Evolutionary conservation across 2,888 invertebrate genomes (phyloP), one percentile per base, ranked within the genome.

Genomic region (Lithodes maja): DNA sequence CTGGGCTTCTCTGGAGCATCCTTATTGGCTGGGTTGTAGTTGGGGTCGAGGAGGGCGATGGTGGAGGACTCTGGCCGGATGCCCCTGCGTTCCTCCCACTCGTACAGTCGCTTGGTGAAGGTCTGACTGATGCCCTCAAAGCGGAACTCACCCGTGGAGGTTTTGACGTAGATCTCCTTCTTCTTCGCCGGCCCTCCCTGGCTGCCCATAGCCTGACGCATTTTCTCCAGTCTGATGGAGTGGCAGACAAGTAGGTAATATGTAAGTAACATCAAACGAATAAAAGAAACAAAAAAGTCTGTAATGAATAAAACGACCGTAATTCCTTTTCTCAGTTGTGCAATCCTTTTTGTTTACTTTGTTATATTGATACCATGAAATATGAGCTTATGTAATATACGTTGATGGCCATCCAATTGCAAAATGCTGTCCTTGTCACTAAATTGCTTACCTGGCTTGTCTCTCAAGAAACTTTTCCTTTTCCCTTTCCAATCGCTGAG

Each of bases 11-110:
- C 85, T 9, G 52, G 83, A 7, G 52, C 78, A 55, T 90, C 74
- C 75, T 90, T 84, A 53, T 50, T 78, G 68, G 85, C 85, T n/a
- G 83, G 85, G 17, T 80, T 88, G 80, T 91, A 91, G 80, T 91
- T 89, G 1, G 96, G 95, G 93, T 95, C 96, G 1, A 97, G 94
- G 0, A 97, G 94, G 0, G 97, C 97, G 92, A 97, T 97, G 0
- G 97, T 97, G 0, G 97, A 97, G 0, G 96, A 96, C 93, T 97
- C 97, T 0, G 97, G 97, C 0, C 96, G 96, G 89, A 97, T 97
- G 1, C 97, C 97, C 90, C 96, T 95, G n/a, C 97, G 96, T 93
- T 97, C 97, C 93, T 97, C 97, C 98, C 98, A 98, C 93, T 98
- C 98, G 93, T 97, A 97, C 0, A 98, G 95, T 93, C 97, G 97